A percentile compares a stretch with the other conserved stretches of the same genome.
These are phyloP conservation scores for Chrysotoxum bicinctum DNA, from an alignment of 2,888 invertebrate genomes.

Conservation along the genomic window DNA sequence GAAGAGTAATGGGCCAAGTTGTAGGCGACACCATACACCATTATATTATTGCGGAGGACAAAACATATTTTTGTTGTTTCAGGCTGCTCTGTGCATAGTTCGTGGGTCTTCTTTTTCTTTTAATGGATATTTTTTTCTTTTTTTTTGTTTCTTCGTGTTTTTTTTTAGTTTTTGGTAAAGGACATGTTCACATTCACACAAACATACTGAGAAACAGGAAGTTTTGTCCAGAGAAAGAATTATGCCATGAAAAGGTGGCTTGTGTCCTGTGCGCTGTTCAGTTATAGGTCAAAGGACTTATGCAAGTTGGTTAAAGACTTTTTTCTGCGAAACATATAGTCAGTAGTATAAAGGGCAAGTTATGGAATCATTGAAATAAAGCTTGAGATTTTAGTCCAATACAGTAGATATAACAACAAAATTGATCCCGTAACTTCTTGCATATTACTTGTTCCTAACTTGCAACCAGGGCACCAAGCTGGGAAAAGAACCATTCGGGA, in stretches of 20 bases:
- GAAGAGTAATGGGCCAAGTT: slow-evolving; percentile 6
- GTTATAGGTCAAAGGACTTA: slow-evolving; percentile 31
- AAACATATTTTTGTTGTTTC: slow-evolving; percentile 60
- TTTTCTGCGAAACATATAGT: not conserved
- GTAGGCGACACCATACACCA: slow-evolving; percentile 37
- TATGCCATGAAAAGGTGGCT: slow-evolving; percentile 37
- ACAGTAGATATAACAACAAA: no score
- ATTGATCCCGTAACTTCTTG: no score
- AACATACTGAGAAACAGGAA: slow-evolving; percentile 36
- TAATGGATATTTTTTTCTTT: slow-evolving; percentile 14
- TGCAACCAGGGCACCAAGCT: no score
- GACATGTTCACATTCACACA: no score
- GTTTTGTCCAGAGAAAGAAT: slow-evolving; percentile 35
- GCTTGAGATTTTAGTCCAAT: no score
- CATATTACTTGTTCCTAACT: no score
- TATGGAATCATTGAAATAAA: not conserved
- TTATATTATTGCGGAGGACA: slow-evolving; percentile 44
- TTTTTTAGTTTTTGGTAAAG: not conserved
- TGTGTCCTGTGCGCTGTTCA: slow-evolving; percentile 3
- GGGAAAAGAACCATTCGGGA: no score
- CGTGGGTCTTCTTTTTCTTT: slow-evolving; percentile 1
- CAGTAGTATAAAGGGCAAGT: not conserved
- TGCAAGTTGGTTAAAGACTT: slow-evolving; percentile 5
- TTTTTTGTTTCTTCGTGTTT: slow-evolving; percentile 17
- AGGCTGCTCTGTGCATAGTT: slow-evolving; percentile 7